phyloP scores from a whole-genome alignment of 2,797 vertebrate species.

The Poeciliopsis gracilis region DNA sequence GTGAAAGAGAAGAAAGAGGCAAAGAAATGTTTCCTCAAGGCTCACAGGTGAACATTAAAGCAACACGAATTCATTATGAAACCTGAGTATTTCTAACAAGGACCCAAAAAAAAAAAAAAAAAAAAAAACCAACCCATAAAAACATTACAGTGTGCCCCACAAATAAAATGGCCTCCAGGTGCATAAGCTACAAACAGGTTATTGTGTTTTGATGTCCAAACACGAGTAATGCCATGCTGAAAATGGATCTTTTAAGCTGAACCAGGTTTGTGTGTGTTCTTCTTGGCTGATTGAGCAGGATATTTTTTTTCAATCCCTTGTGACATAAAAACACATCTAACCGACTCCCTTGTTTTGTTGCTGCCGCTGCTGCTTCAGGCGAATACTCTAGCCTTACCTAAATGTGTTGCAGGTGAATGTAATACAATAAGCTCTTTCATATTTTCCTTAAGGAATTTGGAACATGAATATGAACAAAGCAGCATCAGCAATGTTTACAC shows the following conservation, averaged over 20 bases:
- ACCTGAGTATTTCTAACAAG: slow-evolving; percentile 27
- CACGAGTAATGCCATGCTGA: slow-evolving; percentile 9
- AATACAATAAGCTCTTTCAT: slow-evolving; percentile 8
- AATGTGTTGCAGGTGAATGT: slow-evolving; percentile 14
- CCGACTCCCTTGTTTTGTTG: slow-evolving; percentile 35
- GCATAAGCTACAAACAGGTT: not conserved
- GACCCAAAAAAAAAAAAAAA: slow-evolving; percentile 3
- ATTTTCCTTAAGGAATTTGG: slow-evolving; percentile 17
- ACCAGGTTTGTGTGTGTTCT: slow-evolving; percentile 3
- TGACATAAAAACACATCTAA: slow-evolving; percentile 35
- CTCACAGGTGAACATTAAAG: slow-evolving; percentile 43
- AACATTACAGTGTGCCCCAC: not conserved
- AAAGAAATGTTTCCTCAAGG: slow-evolving; percentile 36
- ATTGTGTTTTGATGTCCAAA: not conserved
- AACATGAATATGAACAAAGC: slow-evolving; percentile 39
- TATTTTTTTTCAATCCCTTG: slow-evolving; percentile 10
- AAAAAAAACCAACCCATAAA: not conserved
- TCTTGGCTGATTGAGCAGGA: slow-evolving; percentile 6
- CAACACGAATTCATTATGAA: slow-evolving; percentile 35
- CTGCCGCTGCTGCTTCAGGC: slow-evolving; percentile 32
- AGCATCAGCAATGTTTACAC: slow-evolving; percentile 37
- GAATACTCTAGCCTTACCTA: not conserved
- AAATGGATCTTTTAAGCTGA: slow-evolving; percentile 29
- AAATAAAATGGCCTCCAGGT: not conserved
- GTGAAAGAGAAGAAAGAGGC: slow-evolving; percentile 33